These are phyloP conservation scores for Arctia plantaginis DNA, from an alignment of 2,888 invertebrate species.

Conservation along the genomic window DNA sequence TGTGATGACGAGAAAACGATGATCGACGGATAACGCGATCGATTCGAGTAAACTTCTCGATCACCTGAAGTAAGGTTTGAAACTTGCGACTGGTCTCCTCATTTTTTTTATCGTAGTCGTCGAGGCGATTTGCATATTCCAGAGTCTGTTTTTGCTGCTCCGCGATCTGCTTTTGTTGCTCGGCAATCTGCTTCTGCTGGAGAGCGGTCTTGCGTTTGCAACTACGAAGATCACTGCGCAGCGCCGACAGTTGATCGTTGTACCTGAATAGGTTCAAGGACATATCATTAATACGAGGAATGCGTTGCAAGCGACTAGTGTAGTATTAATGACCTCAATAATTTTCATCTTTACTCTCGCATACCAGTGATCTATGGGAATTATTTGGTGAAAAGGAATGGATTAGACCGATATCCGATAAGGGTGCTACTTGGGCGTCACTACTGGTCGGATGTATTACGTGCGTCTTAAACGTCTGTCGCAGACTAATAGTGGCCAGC, in stretches of 20 bases:
- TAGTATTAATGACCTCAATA: not conserved
- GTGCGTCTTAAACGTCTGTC: no score
- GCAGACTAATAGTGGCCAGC: no score
- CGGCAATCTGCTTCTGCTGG: constrained; percentile 94
- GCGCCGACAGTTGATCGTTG: constrained; percentile 92
- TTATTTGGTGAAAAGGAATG: no score
- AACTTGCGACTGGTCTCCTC: constrained; percentile 96
- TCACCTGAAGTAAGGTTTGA: constrained; percentile 93
- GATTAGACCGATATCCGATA: no score
- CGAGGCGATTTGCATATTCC: constrained; percentile 93
- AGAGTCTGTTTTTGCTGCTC: constrained; percentile 92
- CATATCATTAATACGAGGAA: not conserved
- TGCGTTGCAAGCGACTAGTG: not conserved
- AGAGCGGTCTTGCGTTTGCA: constrained; percentile 94
- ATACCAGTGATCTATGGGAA: not conserved
- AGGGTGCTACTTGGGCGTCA: no score
- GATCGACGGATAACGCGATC: not conserved
- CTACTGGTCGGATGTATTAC: no score
- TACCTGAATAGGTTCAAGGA: constrained; percentile 80
- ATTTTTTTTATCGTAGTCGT: constrained; percentile 96
- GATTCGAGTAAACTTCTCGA: not conserved
- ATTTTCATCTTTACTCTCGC: not conserved
- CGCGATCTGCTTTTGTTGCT: constrained; percentile 90
- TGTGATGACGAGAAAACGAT: not conserved
- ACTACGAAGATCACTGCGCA: constrained; percentile 92